Evolutionary conservation across 2,888 invertebrate species (phyloP), one percentile per base, ranked within the genome.

Genomic region (Trichopria drosophilae): DNA sequence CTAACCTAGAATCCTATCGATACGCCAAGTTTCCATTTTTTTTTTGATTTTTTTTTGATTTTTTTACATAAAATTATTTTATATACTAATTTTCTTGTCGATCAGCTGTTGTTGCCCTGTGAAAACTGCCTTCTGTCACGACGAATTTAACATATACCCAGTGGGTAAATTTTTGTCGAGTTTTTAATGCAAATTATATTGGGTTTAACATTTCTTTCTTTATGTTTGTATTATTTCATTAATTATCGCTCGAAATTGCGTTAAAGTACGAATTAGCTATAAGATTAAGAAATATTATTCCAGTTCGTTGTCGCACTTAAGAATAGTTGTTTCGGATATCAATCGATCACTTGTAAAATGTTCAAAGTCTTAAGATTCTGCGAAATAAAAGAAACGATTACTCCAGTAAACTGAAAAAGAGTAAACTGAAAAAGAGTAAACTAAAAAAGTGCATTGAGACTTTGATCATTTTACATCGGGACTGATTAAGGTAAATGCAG

Each of bases 61-160:
- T 76, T 79, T 80, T 79, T 79, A 72, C 70, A 68, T 82, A 82
- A 80, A 72, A 75, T 76, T 73, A 77, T 77, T 78, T 77, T 69
- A n/a, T n/a, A n/a, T n/a, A 46, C 31, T 78, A 76, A 79, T 77
- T 77, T 79, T 77, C 81, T 81, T 80, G 80, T 80, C 80, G 80
- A 80, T 78, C 78, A 78, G 80, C 77, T 78, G 81, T 82, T 82
- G 82, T 83, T 83, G 82, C 82, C 82, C 76, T 81, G 82, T 82
- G 82, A 82, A 82, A 82, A 82, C 79, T 83, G 82, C 82, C 82
- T 83, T 82, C 79, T 81, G 82, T 82, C 78, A 81, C 75, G 73
- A 75, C 73, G 74, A 71, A 75, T 70, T 73, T 62, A 75, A 74
- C 74, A 75, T 74, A 74, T 73, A 71, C 69, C 67, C 69, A 70